A percentile compares a stretch with the other conserved stretches of the same genome.
These are phyloP conservation scores for Melitaea athalia DNA, from an alignment of 2,888 invertebrate genomes.

Conservation along the genomic window DNA sequence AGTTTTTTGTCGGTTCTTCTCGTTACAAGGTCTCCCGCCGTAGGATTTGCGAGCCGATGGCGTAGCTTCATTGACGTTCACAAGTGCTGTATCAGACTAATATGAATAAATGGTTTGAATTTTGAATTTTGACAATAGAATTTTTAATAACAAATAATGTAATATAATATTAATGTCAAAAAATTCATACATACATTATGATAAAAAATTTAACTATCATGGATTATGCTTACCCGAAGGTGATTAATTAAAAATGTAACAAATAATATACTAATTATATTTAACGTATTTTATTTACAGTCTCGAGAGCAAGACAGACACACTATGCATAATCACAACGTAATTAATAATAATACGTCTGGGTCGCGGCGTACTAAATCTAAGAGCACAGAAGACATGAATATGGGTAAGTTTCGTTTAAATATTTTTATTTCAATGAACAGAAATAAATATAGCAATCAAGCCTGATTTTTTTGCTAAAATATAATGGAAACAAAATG, in stretches of 20 bases:
- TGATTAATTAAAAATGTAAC: neutral
- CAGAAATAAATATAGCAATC: neutral
- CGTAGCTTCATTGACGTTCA: too few relatives aligned
- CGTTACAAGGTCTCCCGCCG: too few relatives aligned
- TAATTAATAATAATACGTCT: constrained; percentile 88
- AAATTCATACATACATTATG: too few relatives aligned
- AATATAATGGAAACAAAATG: neutral
- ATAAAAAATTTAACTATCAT: too few relatives aligned
- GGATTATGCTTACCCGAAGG: too few relatives aligned
- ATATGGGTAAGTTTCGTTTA: constrained; percentile 71
- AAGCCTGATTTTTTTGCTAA: neutral
- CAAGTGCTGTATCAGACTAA: too few relatives aligned
- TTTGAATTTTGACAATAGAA: too few relatives aligned
- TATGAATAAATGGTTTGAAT: too few relatives aligned
- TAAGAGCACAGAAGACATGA: constrained; percentile 96
- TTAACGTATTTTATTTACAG: constrained; percentile 52
- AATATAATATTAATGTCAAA: too few relatives aligned
- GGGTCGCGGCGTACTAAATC: constrained; percentile 88
- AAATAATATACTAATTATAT: neutral
- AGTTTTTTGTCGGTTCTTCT: too few relatives aligned
- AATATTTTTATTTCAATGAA: neutral
- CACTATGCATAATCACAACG: constrained; percentile 85
- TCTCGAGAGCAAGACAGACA: constrained; percentile 87
- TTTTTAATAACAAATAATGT: too few relatives aligned
- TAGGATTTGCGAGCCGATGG: too few relatives aligned